Base-by-base conservation (phyloP, 2,113 vertebrate genomes). In the Heloderma charlesbogerti region DNA sequence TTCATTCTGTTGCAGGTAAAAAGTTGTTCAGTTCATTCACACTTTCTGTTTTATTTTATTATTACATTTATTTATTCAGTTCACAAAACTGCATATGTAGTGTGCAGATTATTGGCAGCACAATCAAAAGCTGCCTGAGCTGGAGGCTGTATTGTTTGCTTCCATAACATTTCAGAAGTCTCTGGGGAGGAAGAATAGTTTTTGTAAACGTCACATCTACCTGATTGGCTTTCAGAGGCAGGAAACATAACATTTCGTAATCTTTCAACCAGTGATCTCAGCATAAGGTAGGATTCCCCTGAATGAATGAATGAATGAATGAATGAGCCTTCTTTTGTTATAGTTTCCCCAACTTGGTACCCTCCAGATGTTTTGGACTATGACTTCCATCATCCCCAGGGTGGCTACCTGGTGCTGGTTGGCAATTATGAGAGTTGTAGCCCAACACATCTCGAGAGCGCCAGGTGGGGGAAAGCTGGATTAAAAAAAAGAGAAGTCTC, bases 201-300 rank as follows among this genome's bases (percentile, higher is more conserved):
- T 88, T 88, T 15, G 89, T 88, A 81, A 87, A 94, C 94, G 9
- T 77, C 94, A 95, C 93, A 93, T 95, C 92, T 96, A 92, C 88
- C 94, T 95, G 96, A 81, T 87, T 91, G 93, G 90, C 92, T 92
- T 86, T 83, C 88, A 0, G 3, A n/a, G 86, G 69, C 87, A 88
- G 93, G 95, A 94, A 94, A 90, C 7, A 87, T 57, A 90, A 89
- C 89, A 93, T 93, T 95, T 94, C 92, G 95, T 93, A 57, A 0
- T 1, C 94, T 92, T 95, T 84, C 88, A 34, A 45, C 54, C 89
- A 92, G 89, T 95, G 91, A 92, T 72, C 71, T 37, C 86, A 92
- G 92, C 91, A 87, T 89, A 95, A 75, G 3, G 72, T 87, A 71
- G 0, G 4, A 13, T 84, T 71, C 83, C 89, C 69, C 63, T 66